A percentile compares a stretch with the other conserved stretches of the same genome.
These are phyloP conservation scores for Hiodon alosoides DNA, from an alignment of 2,113 vertebrate genomes.

Conservation along the genomic window DNA sequence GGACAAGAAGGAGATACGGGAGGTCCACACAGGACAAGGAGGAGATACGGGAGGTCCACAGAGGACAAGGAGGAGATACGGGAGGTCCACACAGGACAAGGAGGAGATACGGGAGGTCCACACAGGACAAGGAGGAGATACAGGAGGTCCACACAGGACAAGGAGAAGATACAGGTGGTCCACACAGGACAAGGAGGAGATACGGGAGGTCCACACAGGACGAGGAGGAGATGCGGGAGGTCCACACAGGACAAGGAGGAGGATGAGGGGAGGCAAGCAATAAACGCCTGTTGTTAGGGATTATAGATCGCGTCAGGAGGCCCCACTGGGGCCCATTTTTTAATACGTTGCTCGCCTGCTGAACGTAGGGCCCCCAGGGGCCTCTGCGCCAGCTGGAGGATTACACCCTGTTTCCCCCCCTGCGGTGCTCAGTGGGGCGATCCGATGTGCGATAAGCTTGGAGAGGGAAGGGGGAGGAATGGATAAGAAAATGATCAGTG, in stretches of 20 bases:
- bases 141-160: background rate
- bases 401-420: background rate
- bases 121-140: background rate
- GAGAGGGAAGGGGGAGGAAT: background rate
- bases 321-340: background rate
- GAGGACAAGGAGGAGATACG: background rate
- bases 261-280: slow-evolving; percentile 27
- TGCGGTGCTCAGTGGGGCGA: background rate
- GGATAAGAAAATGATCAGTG: no score
- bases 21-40: background rate
- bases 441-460: background rate
- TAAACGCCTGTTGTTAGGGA: background rate
- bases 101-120: background rate
- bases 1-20: background rate
- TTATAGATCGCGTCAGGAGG: background rate
- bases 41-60: background rate
- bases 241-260: background rate
- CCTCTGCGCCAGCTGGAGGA: background rate
- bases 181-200: background rate
- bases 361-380: background rate
- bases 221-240: background rate
- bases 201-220: background rate
- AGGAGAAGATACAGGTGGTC: background rate
- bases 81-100: background rate
- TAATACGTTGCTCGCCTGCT: background rate